Percentiles rank a stretch among this genome's conserved stretches.
These are phyloP conservation scores for Helicorthomorpha holstii DNA, from an alignment of 1,140 invertebrate species.

Conservation along the genomic window DNA sequence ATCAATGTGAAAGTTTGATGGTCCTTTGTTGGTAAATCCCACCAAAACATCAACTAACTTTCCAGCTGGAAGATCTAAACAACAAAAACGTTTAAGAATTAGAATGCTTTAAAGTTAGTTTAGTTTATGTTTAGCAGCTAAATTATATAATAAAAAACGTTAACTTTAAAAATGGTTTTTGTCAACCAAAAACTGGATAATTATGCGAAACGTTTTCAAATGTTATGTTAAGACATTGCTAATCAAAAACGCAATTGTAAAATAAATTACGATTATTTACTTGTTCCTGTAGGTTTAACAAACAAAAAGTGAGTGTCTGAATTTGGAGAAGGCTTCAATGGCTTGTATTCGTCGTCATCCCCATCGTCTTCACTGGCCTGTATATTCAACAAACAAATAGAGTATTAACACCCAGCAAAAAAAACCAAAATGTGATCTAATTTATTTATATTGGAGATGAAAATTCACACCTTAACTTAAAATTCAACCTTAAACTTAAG, in stretches of 20 bases:
- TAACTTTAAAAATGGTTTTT: conserved; percentile 37
- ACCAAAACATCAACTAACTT: conserved; percentile 85
- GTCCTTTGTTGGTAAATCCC: conserved; percentile 88
- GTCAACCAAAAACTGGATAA: too few species aligned
- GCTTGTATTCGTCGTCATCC: conserved; percentile 40
- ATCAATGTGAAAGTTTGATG: conserved; percentile 77
- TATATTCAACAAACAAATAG: background rate
- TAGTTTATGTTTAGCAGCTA: background rate
- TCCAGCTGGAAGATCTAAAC: conserved; percentile 77
- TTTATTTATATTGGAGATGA: background rate
- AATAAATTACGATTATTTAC: conserved; percentile 6
- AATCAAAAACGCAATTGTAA: background rate
- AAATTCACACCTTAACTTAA: background rate
- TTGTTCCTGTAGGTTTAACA: conserved; percentile 52
- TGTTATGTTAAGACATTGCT: background rate
- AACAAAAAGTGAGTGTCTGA: conserved; percentile 84
- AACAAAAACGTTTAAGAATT: too few species aligned
- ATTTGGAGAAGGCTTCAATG: conserved; percentile 62
- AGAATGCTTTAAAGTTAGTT: background rate
- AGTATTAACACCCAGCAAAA: background rate
- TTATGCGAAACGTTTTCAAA: too few species aligned
- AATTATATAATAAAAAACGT: conserved; percentile 2
- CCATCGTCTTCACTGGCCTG: conserved; percentile 27
- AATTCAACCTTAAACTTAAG: background rate
- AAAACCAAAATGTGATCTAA: background rate